phyloP scores from a whole-genome alignment of 2,888 invertebrate genomes.

The Chrysotoxum bicinctum region DNA sequence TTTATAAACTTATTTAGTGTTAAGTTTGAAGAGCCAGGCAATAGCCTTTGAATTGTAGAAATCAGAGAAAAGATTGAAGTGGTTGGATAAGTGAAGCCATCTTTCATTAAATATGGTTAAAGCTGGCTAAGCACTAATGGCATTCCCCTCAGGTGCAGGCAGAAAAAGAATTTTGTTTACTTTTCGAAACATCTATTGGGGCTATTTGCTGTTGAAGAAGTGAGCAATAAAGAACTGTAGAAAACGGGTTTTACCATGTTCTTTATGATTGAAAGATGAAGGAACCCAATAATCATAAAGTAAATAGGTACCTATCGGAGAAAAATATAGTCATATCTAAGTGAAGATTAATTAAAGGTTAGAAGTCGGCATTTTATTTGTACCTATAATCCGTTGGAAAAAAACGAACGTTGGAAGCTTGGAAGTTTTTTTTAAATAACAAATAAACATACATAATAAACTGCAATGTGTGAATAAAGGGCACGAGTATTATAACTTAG shows the following conservation, averaged over 20 bases:
- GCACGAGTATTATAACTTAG: too few relatives aligned
- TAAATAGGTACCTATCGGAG: too few relatives aligned
- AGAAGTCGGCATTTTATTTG: too few relatives aligned
- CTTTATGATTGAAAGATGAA: background rate
- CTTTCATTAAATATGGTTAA: background rate
- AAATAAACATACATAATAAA: too few relatives aligned
- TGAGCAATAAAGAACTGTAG: background rate
- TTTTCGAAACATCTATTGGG: background rate
- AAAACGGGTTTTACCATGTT: background rate
- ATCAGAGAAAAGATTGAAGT: background rate
- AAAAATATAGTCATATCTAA: too few relatives aligned
- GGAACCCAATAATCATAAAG: too few relatives aligned
- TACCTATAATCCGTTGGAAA: too few relatives aligned
- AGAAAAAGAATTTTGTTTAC: background rate
- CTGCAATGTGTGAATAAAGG: too few relatives aligned
- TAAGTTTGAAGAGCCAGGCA: background rate
- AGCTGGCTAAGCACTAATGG: background rate
- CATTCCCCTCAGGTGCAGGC: background rate
- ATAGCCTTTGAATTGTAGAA: background rate
- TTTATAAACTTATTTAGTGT: background rate
- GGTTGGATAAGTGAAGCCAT: background rate
- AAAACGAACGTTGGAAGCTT: too few relatives aligned
- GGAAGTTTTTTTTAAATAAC: too few relatives aligned
- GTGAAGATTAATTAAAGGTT: too few relatives aligned
- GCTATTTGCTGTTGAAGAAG: background rate